Base-by-base conservation (phyloP, 2,113 vertebrate genomes). In the Sturnira hondurensis region DNA sequence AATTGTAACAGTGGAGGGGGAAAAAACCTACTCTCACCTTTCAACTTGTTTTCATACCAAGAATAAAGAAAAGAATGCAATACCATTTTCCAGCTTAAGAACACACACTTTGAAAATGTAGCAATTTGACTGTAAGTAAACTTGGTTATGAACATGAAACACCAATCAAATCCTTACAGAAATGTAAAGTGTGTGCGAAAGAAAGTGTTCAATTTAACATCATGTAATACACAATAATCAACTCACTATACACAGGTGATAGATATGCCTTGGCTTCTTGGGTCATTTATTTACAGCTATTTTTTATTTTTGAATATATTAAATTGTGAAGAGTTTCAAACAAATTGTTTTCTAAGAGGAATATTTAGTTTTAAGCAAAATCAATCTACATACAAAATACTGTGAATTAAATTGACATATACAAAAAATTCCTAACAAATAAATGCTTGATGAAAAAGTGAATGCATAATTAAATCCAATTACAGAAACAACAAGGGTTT, bases 301-400 rank as follows among this genome's bases (percentile, higher is more conserved):
- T 92, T 61, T 83, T 71, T 58, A 10, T 71, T 85, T 87, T 94
- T 63, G 28, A 63, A 81, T 81, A 36, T 74, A 33, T 80, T 78
- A 96, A 70, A 88, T 92, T 93, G 93, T 70, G 86, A 95, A 97
- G 95, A 56, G 97, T 80, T 98, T 96, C 86, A 58, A 97, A 97
- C 84, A 56, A 85, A 58, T 38, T 36, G 13, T 84, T 95, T 95
- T 96, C 88, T 47, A 94, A 97, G 81, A 96, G 98, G 90, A 96
- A 97, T 97, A 77, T 96, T 97, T 98, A 95, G 95, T 94, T 97
- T 95, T 94, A 96, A 97, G 63, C 78, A 95, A 97, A 97, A 95
- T 97, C 92, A 94, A 94, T 80, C 94, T 96, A 94, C 82, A 91
- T 70, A 76, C 26, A 86, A 97, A 92, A 94, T 5, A 47, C 58